Evolutionary conservation across 1,140 invertebrate genomes (phyloP).

Genomic region (Scaptodrosophila lebanonensis): DNA sequence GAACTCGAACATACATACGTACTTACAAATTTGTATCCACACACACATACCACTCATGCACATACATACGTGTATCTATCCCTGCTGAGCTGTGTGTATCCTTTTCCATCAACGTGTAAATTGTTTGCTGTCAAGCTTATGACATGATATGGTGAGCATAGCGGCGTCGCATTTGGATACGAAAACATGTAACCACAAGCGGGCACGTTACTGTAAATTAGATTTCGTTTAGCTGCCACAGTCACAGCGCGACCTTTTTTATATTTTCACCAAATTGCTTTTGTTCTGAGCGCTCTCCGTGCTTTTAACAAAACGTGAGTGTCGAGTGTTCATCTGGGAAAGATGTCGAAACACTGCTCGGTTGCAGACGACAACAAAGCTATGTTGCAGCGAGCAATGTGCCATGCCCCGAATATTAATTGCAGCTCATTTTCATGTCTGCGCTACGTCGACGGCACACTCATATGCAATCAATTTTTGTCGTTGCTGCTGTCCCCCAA

Average conservation of each 20-base stretch:
- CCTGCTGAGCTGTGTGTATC: constrained; percentile 23
- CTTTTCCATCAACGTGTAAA: constrained; percentile 75
- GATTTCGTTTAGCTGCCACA: constrained; percentile 56
- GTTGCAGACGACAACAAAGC: constrained; percentile 1
- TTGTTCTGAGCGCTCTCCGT: no score
- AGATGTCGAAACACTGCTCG: not conserved
- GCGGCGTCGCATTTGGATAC: constrained; percentile 46
- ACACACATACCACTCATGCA: constrained; percentile 8
- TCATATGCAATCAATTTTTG: constrained; percentile 73
- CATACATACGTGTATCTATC: not conserved
- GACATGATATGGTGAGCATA: constrained; percentile 71
- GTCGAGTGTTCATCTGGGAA: constrained; percentile 31
- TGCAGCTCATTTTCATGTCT: constrained; percentile 67
- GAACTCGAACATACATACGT: constrained; percentile 12
- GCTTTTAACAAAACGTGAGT: no score
- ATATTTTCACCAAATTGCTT: constrained; percentile 42
- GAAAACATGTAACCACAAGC: constrained; percentile 23
- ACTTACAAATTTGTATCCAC: constrained; percentile 19
- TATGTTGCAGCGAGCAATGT: constrained; percentile 19
- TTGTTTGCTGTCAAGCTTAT: constrained; percentile 72
- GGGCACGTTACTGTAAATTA: constrained; percentile 57
- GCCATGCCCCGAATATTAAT: constrained; percentile 49
- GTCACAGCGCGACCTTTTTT: constrained; percentile 1
- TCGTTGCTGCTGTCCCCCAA: constrained; percentile 34
- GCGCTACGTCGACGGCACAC: constrained; percentile 26